Base-by-base conservation (phyloP, 2,888 invertebrate genomes). In the Lucinisca nassula region DNA sequence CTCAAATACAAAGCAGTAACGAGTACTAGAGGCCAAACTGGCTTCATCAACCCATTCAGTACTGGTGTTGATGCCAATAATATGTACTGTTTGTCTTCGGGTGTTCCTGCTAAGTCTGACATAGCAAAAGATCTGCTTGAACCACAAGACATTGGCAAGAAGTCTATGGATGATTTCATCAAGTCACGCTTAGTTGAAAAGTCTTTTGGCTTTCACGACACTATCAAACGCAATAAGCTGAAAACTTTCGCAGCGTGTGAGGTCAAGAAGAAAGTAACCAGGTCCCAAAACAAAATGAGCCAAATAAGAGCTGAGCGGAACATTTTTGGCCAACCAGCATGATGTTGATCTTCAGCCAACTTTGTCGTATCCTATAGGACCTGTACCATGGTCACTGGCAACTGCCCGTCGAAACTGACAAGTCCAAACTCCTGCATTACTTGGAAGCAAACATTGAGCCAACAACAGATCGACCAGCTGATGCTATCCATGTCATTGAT, bases 271-370 rank as follows among this genome's bases (percentile, higher is more conserved):
- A 84, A 37, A 30, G 55, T 87, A 4, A 83, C 30, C 21, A 49
- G 61, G 37, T 61, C 84, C n/a, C 35, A 80, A 27, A 91, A 88
- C 38, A 87, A 87, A 74, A 55, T 85, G 0, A n/a, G n/a, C 0
- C 70, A 87, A 77, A 35, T 91, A 12, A 88, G 73, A 76, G 85
- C 83, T 0, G 86, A 89, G 40, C 73, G 89, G 12, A 86, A 74
- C 17, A 6, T 74, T 21, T 74, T 74, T 74, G 40, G 74, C 21
- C 74, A 74, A 24, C 45, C 45, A 74, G 24, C 74, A 74, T 24
- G n/a, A 21, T n/a, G 4, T 40, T 17, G 49, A 49, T 30, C 2
- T 40, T n/a, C 27, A 74, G 40, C 3, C 14, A 6, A 35, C 55
- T 21, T 14, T 76, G 32, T 51, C 67, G 21, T 67, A 24, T 51